phyloP scores from a whole-genome alignment of 2,888 invertebrate species.

The Latrodectus hesperus region DNA sequence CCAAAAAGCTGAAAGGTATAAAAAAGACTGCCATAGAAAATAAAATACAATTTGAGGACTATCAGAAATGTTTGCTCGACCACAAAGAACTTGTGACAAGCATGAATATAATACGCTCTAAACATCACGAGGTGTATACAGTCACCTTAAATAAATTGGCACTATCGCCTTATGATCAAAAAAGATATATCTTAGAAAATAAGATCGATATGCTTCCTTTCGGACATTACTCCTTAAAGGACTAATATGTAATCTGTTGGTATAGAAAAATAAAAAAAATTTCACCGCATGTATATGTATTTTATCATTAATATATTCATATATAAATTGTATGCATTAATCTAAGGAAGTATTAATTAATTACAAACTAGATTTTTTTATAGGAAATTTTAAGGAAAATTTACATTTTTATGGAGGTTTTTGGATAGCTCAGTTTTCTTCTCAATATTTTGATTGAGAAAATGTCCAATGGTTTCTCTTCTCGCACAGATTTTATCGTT shows the following conservation, averaged over 20 bases:
- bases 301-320: no score
- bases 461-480: no score
- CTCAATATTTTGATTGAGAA: no score
- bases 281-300: no score
- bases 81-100: background rate
- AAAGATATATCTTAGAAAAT: background rate
- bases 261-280: no score
- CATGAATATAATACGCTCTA: slow-evolving; percentile 10
- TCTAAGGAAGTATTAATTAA: no score
- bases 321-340: no score
- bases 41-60: slow-evolving; percentile 13
- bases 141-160: slow-evolving; percentile 9
- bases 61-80: background rate
- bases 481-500: no score
- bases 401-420: no score
- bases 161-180: slow-evolving; percentile 3
- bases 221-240: background rate
- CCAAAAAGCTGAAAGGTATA: background rate
- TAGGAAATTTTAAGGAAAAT: no score
- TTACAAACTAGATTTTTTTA: no score
- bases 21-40: slow-evolving; percentile 24
- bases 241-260: background rate
- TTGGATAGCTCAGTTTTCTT: no score
- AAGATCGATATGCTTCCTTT: slow-evolving; percentile 1
- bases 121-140: background rate